Percentiles rank a stretch among this genome's conserved stretches.
phyloP scores from a whole-genome alignment of 2,113 vertebrate species.

The Zingel zingel region DNA sequence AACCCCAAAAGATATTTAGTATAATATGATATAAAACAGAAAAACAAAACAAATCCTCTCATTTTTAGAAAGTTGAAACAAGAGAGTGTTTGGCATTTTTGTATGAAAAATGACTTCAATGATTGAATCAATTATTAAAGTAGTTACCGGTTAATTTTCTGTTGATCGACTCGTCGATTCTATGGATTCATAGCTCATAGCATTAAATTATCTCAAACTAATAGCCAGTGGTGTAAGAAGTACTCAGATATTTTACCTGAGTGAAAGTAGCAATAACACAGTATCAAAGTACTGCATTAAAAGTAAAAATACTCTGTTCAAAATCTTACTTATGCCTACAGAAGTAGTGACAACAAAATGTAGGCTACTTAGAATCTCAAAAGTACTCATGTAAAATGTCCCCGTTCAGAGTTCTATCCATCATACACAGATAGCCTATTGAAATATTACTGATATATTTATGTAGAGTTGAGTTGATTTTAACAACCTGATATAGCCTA shows the following conservation, averaged over 20 bases:
- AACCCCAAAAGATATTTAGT: background rate
- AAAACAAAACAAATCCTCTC: too few species aligned
- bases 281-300: background rate
- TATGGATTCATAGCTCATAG: too few species aligned
- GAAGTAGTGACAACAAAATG: background rate
- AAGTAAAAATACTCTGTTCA: background rate
- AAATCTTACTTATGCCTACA: too few species aligned
- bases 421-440: too few species aligned
- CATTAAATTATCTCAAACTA: background rate
- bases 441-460: too few species aligned
- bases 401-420: too few species aligned
- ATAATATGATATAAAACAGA: background rate
- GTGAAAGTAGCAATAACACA: background rate
- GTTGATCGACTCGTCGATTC: background rate
- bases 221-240: background rate
- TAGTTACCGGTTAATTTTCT: background rate
- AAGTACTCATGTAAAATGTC: too few species aligned
- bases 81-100: too few species aligned
- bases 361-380: background rate
- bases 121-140: background rate
- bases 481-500: too few species aligned
- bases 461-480: too few species aligned
- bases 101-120: too few species aligned
- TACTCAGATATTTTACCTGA: background rate
- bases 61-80: too few species aligned